Conservation (phyloP, 2,888 invertebrate species). For the Polymixis lichenea region DNA sequence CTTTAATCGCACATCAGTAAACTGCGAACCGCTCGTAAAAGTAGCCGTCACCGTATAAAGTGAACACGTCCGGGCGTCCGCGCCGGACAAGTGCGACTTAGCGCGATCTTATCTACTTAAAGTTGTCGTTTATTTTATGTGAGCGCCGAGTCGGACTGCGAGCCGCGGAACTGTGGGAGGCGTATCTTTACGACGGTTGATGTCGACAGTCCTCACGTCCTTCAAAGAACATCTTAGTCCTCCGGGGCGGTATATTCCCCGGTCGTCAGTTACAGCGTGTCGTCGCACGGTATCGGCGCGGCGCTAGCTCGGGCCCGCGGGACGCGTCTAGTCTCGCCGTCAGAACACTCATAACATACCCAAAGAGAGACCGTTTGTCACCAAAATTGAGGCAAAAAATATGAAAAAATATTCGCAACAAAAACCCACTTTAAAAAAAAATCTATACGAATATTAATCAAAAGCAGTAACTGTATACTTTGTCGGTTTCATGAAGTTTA, state of each 20-base stretch:
- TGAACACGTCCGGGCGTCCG: slow-evolving; percentile 59
- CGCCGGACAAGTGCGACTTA: slow-evolving; percentile 71
- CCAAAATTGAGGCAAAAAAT: not conserved
- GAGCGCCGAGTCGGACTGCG: slow-evolving; percentile 38
- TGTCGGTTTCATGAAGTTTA: not conserved
- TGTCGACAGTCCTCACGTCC: slow-evolving; percentile 68
- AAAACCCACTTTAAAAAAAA: not conserved
- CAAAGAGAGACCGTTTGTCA: slow-evolving; percentile 30
- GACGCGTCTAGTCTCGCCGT: slow-evolving; percentile 13
- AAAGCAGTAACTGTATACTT: not conserved
- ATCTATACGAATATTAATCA: not conserved
- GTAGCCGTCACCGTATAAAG: slow-evolving; percentile 67
- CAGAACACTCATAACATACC: slow-evolving; percentile 36
- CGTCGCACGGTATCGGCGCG: not conserved
- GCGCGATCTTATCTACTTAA: slow-evolving; percentile 74
- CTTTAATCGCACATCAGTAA: slow-evolving; percentile 61
- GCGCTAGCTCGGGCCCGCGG: slow-evolving; percentile 11
- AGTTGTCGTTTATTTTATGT: slow-evolving; percentile 74
- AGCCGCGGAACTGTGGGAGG: slow-evolving; percentile 57
- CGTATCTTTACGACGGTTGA: slow-evolving; percentile 74
- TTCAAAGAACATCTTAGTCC: slow-evolving; percentile 67
- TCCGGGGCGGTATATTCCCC: slow-evolving; percentile 40
- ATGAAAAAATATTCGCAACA: not conserved
- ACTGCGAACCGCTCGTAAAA: slow-evolving; percentile 70
- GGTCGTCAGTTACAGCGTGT: slow-evolving; percentile 31